These are phyloP conservation scores for Somateria mollissima DNA, from an alignment of 2,797 vertebrate species.

Conservation along the genomic window DNA sequence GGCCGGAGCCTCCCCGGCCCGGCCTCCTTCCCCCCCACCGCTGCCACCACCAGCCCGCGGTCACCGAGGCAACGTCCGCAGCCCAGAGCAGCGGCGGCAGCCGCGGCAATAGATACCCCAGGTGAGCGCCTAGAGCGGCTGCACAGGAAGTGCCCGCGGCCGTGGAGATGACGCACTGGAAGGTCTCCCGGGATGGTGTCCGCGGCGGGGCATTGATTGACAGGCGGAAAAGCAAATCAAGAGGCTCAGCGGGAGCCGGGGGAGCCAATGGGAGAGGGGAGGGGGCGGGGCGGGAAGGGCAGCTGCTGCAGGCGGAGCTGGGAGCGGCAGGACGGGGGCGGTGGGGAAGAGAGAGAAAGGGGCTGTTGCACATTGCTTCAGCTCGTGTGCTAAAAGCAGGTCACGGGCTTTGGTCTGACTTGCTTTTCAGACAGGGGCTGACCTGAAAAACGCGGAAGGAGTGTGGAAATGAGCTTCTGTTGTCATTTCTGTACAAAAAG, in stretches of 20 bases:
- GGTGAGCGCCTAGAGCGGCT: not conserved
- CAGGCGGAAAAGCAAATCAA: not conserved
- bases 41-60: not conserved
- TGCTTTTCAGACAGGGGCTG: not conserved
- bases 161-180: not conserved
- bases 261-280: not conserved
- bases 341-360: too few species aligned
- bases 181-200: accelerated
- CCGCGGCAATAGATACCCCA: accelerated
- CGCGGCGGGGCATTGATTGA: not conserved
- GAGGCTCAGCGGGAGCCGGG: accelerated
- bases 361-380: too few species aligned
- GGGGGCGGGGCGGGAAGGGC: not conserved
- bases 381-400: too few species aligned
- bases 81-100: not conserved
- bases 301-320: too few species aligned
- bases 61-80: not conserved
- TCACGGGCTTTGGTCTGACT: too few species aligned
- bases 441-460: not conserved
- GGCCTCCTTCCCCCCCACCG: too few species aligned
- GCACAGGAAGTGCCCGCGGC: not conserved
- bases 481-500: not conserved
- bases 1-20: not conserved
- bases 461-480: not conserved
- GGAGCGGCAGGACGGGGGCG: too few species aligned